Base-by-base conservation (phyloP, 2,888 invertebrate genomes). In the Leptopilina drosophilae region DNA sequence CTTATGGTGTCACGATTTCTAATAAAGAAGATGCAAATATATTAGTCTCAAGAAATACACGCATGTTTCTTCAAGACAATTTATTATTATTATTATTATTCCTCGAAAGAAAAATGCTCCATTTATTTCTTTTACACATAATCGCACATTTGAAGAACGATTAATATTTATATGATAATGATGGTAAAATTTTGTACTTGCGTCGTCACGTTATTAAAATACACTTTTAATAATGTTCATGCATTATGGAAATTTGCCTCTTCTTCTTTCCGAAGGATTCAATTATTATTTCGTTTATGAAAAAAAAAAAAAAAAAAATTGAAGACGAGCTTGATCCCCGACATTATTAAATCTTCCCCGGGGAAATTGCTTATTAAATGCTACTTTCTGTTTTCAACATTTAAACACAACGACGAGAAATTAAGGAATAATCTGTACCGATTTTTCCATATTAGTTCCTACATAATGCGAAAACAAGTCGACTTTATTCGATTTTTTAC, bases 151-250 rank as follows among this genome's bases (percentile, higher is more conserved):
- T 81, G 83, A 85, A 85, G 82, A 85, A 73, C 86, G 87, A 87
- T 87, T 87, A 86, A 88, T 86, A 84, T 88, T 87, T 86, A 86
- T 85, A 85, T 82, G 83, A 86, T 87, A 86, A 88, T 86, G 73
- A 73, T 75, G 66, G 66, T 77, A 33, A 33, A 33, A 33, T 33
- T 33, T 33, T 33, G 33, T 78, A 42, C 7, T 80, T 53, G 66
- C 46, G 64, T 62, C 81, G 77, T 78, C 69, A 77, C 33, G 59
- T 82, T 83, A 83, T 84, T 82, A 82, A 84, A 83, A 81, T 78
- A 78, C 77, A 81, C 78, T 80, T 82, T 83, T 82, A 83, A 84
- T 85, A 87, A 85, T 85, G 76, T 84, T 78, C 82, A 82, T 82
- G 85, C 85, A 87, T 88, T 87, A 87, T 87, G 87, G 84, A 86